Percentiles rank a stretch among this genome's conserved stretches.
Conservation (phyloP, 2,113 vertebrate genomes). For the Microtus oregoni region DNA sequence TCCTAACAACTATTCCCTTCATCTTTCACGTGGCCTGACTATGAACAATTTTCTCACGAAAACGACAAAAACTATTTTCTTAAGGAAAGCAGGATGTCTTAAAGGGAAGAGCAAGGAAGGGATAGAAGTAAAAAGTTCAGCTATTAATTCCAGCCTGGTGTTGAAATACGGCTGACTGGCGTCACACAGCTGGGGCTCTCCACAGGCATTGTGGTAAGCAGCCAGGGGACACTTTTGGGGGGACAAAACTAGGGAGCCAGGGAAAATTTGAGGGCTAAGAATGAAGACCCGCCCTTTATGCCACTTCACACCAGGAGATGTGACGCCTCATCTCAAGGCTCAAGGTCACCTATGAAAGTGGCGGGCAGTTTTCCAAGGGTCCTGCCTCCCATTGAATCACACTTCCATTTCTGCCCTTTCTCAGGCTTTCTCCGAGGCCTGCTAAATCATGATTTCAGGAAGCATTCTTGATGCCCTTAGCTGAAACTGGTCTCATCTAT, state of each 20-base stretch:
- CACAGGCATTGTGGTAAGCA: neutral
- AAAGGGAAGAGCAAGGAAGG: neutral
- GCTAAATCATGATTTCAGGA: neutral
- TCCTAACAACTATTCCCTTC: slow-evolving; percentile 51
- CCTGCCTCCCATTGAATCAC: neutral
- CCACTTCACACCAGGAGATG: neutral
- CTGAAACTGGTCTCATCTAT: neutral
- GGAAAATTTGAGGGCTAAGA: neutral
- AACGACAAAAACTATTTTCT: slow-evolving; percentile 29
- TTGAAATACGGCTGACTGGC: neutral
- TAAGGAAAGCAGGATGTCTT: slow-evolving; percentile 27
- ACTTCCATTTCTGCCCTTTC: neutral
- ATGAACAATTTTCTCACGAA: slow-evolving; percentile 49
- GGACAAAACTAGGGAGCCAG: neutral
- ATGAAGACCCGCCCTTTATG: neutral
- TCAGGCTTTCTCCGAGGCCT: neutral
- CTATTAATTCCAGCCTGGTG: neutral
- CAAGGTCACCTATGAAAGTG: neutral
- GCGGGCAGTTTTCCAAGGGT: neutral
- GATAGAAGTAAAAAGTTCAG: neutral
- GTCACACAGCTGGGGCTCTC: neutral
- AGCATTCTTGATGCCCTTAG: neutral
- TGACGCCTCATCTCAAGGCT: neutral
- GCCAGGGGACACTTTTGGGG: neutral
- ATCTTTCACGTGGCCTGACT: slow-evolving; percentile 56